Base-by-base conservation (phyloP, 2,113 vertebrate species). In the Pleuronectes platessa region DNA sequence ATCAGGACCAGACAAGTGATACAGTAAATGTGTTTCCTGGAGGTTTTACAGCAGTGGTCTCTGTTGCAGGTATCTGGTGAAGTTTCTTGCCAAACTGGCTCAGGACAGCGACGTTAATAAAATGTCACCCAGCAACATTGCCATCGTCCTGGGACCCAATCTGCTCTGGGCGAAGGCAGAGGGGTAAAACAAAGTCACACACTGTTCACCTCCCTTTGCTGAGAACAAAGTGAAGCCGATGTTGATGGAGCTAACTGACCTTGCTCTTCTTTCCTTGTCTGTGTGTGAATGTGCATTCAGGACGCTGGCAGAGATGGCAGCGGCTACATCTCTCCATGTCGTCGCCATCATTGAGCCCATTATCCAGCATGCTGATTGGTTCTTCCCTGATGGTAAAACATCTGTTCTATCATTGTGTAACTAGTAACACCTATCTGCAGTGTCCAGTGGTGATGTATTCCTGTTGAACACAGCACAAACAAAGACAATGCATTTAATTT, bases 61-160 rank as follows among this genome's bases (percentile, higher is more conserved):
- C 8, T 20, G 45, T 87, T 89, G 2, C 80, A 99, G 98, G 93
- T 99, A 99, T 94, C 94, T 99, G 89, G 96, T 99, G 77, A 99
- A 99, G 94, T 99, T 99, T 83, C 92, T 99, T 56, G 95, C 97
- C 24, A 98, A 95, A 88, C 95, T 99, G 69, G 95, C 97, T 60
- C 97, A 98, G 87, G 96, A 96, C 85, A 98, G 98, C 0, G 97
- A 99, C 0, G 20, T 96, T 15, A 99, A 99, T 86, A 99, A 99
- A 90, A 99, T 99, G 98, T 97, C 96, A 1, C 96, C 97, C 2
- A 99, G 96, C 91, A 99, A 99, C 86, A 95, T 99, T 0, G 96
- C 97, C 26, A 99, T 99, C 3, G 98, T 99, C 35, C 84, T 99
- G 81, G 98, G 98, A 73, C 98, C 98, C 80, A 99, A 99, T 91